Evolutionary conservation across 2,113 vertebrate species (phyloP), one percentile per base, ranked within the genome.

Genomic region (Pterophyllum scalare): DNA sequence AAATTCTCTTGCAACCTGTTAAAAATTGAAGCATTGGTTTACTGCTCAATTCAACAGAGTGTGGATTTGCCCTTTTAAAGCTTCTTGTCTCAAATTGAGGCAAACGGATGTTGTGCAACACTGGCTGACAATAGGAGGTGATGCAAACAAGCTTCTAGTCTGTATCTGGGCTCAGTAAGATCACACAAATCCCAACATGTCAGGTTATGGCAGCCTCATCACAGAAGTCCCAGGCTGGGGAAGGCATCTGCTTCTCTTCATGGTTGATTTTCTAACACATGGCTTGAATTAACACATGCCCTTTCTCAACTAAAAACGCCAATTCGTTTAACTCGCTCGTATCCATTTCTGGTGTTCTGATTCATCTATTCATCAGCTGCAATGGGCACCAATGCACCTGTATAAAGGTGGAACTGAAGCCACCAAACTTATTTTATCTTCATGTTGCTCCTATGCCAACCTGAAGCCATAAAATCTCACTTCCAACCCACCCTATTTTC

Each of bases 401-500:
- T 28, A 52, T 10, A 77, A 85, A 61, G 8, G 26, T n/a, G 33
- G 67, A 17, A 79, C 20, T 20, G 60, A 82, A 85, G 17, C 49
- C 49, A 58, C 64, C 64, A 57, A 81, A 74, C 46, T 78, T 57
- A n/a, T 62, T 81, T 72, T 33, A 22, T 62, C 78, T 57, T 43
- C 49, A 67, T 28, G 54, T 31, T 24, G 84, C 59, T 80, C 78
- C 64, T 58, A 17, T 88, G 81, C 82, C 89, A 86, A 87, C 74
- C 84, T 60, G 58, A 87, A 76, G 82, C 77, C 60, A 91, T 94
- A 92, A 91, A 94, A 87, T 11, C 67, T 67, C 81, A n/a, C 85
- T 80, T 84, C 58, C 84, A 84, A 72, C 88, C 83, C 87, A 80
- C 89, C 93, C 83, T 90, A 92, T 94, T 93, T 94, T 94, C 91